phyloP scores from a whole-genome alignment of 2,797 vertebrate genomes.

The Muraenolepis orangiensis region DNA sequence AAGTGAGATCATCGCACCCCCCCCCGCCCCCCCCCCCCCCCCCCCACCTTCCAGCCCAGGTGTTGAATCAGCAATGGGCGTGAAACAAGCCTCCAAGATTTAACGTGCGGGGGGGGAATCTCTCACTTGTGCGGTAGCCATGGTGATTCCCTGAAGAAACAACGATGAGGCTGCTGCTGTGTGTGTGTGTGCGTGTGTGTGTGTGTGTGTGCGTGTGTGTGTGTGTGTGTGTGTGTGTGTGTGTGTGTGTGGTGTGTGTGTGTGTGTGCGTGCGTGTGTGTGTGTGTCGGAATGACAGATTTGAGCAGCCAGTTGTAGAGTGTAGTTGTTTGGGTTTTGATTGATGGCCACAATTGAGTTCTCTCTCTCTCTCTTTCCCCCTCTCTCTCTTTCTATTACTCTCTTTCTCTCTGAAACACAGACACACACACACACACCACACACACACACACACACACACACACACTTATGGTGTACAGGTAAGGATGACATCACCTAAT shows the following conservation, averaged over 20 bases:
- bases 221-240: not conserved
- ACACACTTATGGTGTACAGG: conserved; percentile 34
- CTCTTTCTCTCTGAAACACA: not conserved
- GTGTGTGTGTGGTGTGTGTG: too few relatives aligned
- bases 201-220: not conserved
- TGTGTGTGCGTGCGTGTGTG: too few relatives aligned
- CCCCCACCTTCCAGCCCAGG: not conserved
- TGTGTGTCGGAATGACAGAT: not conserved
- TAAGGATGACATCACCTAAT: conserved; percentile 52
- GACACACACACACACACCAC: not conserved
- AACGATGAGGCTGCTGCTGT: not conserved
- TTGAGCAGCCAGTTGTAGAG: not conserved
- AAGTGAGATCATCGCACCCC: not conserved
- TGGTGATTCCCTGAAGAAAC: not conserved
- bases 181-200: not conserved
- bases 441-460: conserved; percentile 9
- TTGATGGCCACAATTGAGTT: not conserved
- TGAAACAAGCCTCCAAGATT: not conserved
- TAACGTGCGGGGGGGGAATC: not conserved
- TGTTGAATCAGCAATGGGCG: not conserved
- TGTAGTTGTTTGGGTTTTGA: not conserved
- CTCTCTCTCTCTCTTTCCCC: not conserved
- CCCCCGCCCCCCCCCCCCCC: too few relatives aligned
- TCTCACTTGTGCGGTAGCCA: not conserved
- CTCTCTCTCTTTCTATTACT: not conserved